phyloP scores from a whole-genome alignment of 2,113 vertebrate species.

The Percina caprodes region DNA sequence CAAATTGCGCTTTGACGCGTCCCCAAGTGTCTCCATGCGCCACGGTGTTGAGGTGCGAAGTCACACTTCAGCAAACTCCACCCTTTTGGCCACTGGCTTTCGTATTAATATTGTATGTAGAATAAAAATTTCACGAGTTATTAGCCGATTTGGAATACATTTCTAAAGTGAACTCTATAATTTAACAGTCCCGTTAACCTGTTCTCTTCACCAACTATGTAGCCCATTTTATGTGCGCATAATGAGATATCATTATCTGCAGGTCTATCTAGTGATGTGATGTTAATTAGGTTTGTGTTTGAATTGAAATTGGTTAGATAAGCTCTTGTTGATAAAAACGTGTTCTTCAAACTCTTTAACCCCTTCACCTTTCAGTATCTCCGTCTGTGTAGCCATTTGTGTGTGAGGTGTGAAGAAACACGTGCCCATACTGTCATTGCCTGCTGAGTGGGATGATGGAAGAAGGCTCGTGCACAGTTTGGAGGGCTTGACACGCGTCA shows the following conservation, averaged over 20 bases:
- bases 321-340: background rate
- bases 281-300: background rate
- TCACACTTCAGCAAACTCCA: slow-evolving; percentile 77
- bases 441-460: slow-evolving; percentile 31
- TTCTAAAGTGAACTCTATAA: background rate
- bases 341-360: slow-evolving; percentile 29
- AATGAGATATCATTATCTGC: background rate
- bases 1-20: slow-evolving; percentile 82
- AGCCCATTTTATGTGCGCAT: too few species aligned
- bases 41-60: slow-evolving; percentile 74
- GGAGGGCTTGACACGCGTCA: slow-evolving; percentile 56
- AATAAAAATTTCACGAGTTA: background rate
- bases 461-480: slow-evolving; percentile 23
- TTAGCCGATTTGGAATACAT: background rate
- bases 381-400: slow-evolving; percentile 63
- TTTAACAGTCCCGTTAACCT: background rate
- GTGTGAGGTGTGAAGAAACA: slow-evolving; percentile 73
- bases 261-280: background rate
- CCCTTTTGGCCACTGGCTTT: slow-evolving; percentile 68
- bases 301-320: background rate
- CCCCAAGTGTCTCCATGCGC: slow-evolving; percentile 77
- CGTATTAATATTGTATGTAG: background rate
- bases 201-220: background rate
- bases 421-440: slow-evolving; percentile 54
- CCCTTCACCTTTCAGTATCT: slow-evolving; percentile 32